phyloP scores from a whole-genome alignment of 2,797 vertebrate species.

The Gymnothorax javanicus region DNA sequence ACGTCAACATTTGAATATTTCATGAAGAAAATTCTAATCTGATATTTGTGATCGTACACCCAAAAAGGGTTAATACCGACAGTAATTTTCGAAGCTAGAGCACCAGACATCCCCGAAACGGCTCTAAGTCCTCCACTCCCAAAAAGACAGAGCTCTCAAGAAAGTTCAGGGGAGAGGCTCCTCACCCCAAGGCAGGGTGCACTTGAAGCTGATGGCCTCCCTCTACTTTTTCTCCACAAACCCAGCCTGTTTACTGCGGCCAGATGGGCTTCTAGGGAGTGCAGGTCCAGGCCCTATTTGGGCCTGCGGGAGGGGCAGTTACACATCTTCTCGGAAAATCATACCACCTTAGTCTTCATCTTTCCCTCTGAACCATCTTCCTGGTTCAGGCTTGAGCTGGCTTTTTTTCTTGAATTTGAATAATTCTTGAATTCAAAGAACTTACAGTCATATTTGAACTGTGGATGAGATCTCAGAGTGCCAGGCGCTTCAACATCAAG shows the following conservation, averaged over 20 bases:
- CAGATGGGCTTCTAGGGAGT: conserved; percentile 38
- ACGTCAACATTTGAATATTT: no score
- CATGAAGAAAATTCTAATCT: no score
- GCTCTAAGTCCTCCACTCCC: conserved; percentile 45
- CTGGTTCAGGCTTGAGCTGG: conserved; percentile 1
- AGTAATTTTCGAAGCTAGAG: conserved; percentile 48
- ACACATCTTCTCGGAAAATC: neutral
- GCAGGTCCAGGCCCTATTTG: conserved; percentile 17
- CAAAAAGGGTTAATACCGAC: conserved; percentile 41
- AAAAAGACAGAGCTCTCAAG: conserved; percentile 42
- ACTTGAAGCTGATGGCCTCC: conserved; percentile 25
- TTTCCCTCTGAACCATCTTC: neutral
- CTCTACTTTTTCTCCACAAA: conserved; percentile 38
- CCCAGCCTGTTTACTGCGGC: conserved; percentile 38
- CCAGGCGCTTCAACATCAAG: no score
- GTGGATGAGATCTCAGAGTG: no score
- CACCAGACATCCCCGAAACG: conserved; percentile 50
- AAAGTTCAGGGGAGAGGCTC: conserved; percentile 49
- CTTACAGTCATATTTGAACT: no score
- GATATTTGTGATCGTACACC: no score
- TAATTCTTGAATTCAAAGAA: no score
- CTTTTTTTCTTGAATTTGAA: neutral
- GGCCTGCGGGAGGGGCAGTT: conserved; percentile 18
- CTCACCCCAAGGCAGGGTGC: conserved; percentile 44
- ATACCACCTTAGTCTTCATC: neutral